phyloP scores from a whole-genome alignment of 2,113 vertebrate species.

The Halichoerus grypus region DNA sequence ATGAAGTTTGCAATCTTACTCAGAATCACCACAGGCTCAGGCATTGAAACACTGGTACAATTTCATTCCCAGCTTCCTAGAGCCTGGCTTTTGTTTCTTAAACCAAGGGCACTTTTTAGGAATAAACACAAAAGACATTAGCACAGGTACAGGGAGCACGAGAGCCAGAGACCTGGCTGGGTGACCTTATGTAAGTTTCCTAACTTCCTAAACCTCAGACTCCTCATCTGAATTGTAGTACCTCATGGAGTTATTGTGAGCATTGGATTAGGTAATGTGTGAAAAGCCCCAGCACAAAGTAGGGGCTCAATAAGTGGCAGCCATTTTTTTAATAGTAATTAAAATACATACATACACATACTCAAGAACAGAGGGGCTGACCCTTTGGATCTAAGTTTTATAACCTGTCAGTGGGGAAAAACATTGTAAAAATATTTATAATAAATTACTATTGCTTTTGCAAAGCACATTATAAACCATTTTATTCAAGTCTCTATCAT shows the following conservation, averaged over 20 bases:
- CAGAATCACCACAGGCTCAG: slow-evolving; percentile 63
- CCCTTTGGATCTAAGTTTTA: background rate
- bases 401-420: background rate
- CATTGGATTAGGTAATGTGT: background rate
- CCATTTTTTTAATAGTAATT: background rate
- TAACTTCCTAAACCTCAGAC: background rate
- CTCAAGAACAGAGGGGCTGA: background rate
- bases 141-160: background rate
- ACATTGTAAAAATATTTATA: background rate
- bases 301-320: background rate
- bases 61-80: background rate
- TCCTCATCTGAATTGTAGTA: background rate
- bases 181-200: background rate
- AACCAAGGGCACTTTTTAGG: slow-evolving; percentile 11
- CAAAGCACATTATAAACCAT: background rate
- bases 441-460: background rate
- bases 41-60: background rate
- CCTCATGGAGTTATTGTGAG: background rate
- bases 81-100: background rate
- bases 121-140: slow-evolving; percentile 18
- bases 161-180: background rate
- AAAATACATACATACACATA: background rate
- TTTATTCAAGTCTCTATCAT: background rate
- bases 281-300: background rate
- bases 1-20: slow-evolving; percentile 74